Conservation (phyloP, 2,797 vertebrate species). For the Mycteria americana region DNA sequence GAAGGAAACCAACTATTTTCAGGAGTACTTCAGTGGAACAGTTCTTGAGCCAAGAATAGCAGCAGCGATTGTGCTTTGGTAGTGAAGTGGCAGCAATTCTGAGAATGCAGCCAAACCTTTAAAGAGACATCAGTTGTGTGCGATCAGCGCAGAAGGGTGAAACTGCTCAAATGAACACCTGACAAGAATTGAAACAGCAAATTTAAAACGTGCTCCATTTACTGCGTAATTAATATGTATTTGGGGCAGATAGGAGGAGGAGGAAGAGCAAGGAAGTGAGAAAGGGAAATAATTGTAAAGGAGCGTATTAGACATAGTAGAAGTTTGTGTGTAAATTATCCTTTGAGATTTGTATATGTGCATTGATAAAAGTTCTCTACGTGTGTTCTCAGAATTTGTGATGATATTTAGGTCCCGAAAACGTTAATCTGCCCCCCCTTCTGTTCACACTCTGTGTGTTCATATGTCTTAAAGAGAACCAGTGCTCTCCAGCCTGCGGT, state of each 20-base stretch:
- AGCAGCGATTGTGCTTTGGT: neutral
- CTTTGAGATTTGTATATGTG: neutral
- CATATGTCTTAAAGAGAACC: neutral
- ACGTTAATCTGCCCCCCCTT: neutral
- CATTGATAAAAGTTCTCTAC: neutral
- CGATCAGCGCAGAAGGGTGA: neutral
- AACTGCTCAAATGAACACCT: neutral
- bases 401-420: neutral
- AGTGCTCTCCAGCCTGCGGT: neutral
- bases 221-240: neutral
- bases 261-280: neutral
- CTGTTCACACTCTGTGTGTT: neutral
- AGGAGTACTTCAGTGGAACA: constrained; percentile 10
- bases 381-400: neutral
- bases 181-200: neutral
- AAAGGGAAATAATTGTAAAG: neutral
- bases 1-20: neutral
- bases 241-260: constrained; percentile 13
- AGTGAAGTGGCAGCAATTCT: neutral
- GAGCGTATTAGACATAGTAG: neutral
- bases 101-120: neutral
- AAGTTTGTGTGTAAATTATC: neutral
- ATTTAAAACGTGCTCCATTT: neutral
- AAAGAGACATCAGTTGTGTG: neutral
- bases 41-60: constrained; percentile 20